phyloP scores from a whole-genome alignment of 2,888 invertebrate species.

The Pasiphila rectangulata region DNA sequence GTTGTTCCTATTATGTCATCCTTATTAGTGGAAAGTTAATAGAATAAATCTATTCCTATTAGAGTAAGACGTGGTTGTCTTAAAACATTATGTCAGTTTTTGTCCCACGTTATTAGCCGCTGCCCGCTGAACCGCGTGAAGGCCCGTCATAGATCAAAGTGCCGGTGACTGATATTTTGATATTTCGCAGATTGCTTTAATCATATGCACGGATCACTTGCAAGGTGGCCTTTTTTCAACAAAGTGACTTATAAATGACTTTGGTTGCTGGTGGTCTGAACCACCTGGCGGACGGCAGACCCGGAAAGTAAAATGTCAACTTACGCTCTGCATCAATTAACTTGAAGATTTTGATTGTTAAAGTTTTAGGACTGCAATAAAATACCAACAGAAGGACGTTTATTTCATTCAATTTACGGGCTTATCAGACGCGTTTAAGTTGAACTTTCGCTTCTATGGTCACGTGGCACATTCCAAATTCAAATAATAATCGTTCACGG shows the following conservation, averaged over 20 bases:
- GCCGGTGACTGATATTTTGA: slow-evolving; percentile 75
- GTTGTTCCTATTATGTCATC: not conserved
- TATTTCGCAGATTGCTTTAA: slow-evolving; percentile 71
- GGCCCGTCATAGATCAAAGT: slow-evolving; percentile 57
- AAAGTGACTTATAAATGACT: slow-evolving; percentile 75
- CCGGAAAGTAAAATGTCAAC: slow-evolving; percentile 70
- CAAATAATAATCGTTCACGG: slow-evolving; percentile 65
- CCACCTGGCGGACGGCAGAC: slow-evolving; percentile 51
- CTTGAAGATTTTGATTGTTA: slow-evolving; percentile 20
- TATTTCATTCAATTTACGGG: slow-evolving; percentile 46
- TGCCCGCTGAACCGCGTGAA: slow-evolving; percentile 13
- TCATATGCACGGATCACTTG: slow-evolving; percentile 72
- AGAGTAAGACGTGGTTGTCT: slow-evolving; percentile 9
- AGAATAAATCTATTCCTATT: slow-evolving; percentile 1
- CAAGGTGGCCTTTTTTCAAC: slow-evolving; percentile 61
- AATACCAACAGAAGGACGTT: slow-evolving; percentile 33
- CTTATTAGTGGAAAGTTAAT: not conserved
- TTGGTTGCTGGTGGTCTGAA: slow-evolving; percentile 69
- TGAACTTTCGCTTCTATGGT: slow-evolving; percentile 46
- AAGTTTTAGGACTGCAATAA: slow-evolving; percentile 22
- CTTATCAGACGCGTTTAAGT: slow-evolving; percentile 48
- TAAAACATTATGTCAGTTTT: slow-evolving; percentile 17
- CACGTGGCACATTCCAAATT: slow-evolving; percentile 58
- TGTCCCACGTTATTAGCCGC: slow-evolving; percentile 4
- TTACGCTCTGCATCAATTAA: slow-evolving; percentile 44